phyloP scores from a whole-genome alignment of 2,113 vertebrate species.

The Strix uralensis region DNA sequence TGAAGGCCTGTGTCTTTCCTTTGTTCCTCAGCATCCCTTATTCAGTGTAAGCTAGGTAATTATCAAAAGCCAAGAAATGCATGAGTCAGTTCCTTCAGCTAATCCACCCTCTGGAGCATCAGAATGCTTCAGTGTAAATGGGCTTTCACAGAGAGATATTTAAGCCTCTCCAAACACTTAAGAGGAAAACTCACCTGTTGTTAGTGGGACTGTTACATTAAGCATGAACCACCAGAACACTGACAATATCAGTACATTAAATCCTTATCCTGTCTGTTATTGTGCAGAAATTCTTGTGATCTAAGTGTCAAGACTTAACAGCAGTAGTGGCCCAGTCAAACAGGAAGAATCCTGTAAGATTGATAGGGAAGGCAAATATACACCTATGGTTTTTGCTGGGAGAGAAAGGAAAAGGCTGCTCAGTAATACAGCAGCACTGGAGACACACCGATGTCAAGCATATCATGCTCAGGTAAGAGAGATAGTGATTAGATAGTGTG shows the following conservation, averaged over 20 bases:
- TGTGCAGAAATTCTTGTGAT: background rate
- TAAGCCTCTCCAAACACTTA: constrained; percentile 15
- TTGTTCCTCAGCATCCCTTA: background rate
- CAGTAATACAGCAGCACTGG: background rate
- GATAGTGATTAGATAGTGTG: background rate
- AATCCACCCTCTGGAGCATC: background rate
- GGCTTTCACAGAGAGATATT: background rate
- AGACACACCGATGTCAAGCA: background rate
- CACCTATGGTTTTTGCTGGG: background rate
- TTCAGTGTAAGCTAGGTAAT: background rate
- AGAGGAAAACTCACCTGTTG: constrained; percentile 30
- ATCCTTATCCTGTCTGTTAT: constrained; percentile 14
- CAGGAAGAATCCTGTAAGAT: background rate
- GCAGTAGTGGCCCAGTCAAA: background rate
- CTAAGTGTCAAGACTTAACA: background rate
- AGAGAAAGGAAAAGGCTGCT: background rate
- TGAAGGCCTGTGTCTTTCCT: background rate
- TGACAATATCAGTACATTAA: constrained; percentile 52
- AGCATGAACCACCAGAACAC: constrained; percentile 44
- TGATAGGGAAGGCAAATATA: background rate
- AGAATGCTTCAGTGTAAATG: constrained; percentile 21
- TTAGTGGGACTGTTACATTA: constrained; percentile 21
- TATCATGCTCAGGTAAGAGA: background rate
- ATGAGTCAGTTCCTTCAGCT: constrained; percentile 21
- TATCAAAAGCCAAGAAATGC: background rate